Evolutionary conservation across 2,797 vertebrate species (phyloP).

Genomic region (Iguana delicatissima): DNA sequence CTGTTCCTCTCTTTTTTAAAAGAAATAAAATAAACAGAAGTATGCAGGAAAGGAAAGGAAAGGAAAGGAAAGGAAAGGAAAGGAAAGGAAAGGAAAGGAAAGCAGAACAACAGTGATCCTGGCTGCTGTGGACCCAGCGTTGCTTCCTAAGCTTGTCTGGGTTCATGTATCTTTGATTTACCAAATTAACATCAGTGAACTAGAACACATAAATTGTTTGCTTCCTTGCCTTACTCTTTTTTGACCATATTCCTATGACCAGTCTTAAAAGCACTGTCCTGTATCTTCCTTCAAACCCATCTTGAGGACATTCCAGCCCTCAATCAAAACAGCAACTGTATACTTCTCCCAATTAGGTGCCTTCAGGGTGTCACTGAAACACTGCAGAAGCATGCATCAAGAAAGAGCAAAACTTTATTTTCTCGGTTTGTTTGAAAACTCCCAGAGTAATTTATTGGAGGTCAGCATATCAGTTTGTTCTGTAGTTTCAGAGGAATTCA

Average conservation of each 20-base stretch:
- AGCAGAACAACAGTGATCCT: not conserved
- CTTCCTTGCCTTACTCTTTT: conserved; percentile 4
- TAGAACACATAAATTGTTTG: not conserved
- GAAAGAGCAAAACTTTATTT: conserved; percentile 50
- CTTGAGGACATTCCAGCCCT: not conserved
- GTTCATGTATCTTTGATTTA: not conserved
- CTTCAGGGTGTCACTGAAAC: accelerated
- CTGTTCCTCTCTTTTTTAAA: too few relatives aligned
- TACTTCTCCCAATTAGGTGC: not conserved
- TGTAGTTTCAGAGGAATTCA: conserved; percentile 67
- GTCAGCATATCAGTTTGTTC: conserved; percentile 62
- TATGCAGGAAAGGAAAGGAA: too few relatives aligned
- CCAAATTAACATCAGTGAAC: not conserved
- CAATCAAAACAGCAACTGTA: not conserved
- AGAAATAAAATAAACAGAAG: too few relatives aligned
- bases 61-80: too few relatives aligned
- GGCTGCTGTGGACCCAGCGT: not conserved
- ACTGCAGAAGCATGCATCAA: conserved; percentile 47
- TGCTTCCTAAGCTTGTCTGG: not conserved
- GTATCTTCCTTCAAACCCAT: conserved; percentile 28
- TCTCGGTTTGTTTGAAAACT: conserved; percentile 62
- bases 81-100: too few relatives aligned
- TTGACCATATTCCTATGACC: conserved; percentile 25
- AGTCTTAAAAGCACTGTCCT: conserved; percentile 33
- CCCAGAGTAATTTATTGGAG: conserved; percentile 66